These are phyloP conservation scores for Heteronetta atricapilla DNA, from an alignment of 2,113 vertebrate species.

Conservation along the genomic window DNA sequence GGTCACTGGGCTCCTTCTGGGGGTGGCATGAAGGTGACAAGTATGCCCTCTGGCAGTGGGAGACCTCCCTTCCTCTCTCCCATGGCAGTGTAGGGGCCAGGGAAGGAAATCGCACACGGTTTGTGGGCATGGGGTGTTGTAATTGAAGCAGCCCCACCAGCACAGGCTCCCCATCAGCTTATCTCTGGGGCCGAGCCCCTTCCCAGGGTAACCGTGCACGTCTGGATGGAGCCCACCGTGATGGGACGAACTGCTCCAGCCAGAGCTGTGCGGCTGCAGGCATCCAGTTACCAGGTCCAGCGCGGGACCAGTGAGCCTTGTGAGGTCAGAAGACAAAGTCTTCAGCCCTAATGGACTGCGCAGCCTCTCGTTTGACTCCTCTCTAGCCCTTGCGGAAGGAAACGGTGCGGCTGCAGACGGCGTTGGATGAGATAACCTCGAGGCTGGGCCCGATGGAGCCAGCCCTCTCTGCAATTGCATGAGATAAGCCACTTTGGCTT, in stretches of 20 bases:
- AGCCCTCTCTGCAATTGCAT: not conserved
- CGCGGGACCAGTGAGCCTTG: not conserved
- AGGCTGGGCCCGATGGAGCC: conserved; percentile 36
- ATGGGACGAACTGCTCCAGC: not conserved
- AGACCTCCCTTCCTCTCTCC: not conserved
- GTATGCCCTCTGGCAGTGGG: conserved; percentile 38
- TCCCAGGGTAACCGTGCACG: not conserved
- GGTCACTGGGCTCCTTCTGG: conserved; percentile 5
- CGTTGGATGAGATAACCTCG: conserved; percentile 4
- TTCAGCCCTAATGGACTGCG: not conserved
- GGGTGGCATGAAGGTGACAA: conserved; percentile 35
- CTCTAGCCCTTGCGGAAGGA: conserved; percentile 21
- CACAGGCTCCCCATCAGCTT: not conserved
- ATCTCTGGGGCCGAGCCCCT: not conserved
- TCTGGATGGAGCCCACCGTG: not conserved
- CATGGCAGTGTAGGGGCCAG: not conserved
- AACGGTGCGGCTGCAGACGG: not conserved
- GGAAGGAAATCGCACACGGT: not conserved
- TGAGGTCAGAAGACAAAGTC: not conserved
- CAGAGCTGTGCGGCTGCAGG: not conserved
- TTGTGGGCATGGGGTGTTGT: not conserved
- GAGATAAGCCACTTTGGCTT: conserved; percentile 18
- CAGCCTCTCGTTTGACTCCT: not conserved
- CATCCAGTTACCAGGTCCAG: not conserved
- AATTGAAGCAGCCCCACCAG: not conserved